phyloP scores from a whole-genome alignment of 2,797 vertebrate genomes.

The Epinephelus awoara region DNA sequence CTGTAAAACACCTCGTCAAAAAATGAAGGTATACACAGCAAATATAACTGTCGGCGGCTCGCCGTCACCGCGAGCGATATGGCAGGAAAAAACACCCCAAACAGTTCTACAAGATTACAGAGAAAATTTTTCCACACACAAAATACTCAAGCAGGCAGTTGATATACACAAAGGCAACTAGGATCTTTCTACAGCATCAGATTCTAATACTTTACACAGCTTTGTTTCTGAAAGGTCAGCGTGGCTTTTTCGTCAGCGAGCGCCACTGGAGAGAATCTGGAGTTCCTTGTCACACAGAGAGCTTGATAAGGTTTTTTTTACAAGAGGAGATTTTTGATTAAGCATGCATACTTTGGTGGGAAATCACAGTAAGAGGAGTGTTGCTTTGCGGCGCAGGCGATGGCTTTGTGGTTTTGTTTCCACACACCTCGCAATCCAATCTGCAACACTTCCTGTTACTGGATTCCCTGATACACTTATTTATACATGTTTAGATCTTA shows the following conservation, averaged over 20 bases:
- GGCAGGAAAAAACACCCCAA: constrained; percentile 97
- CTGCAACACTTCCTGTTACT: constrained; percentile 75
- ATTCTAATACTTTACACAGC: constrained; percentile 99
- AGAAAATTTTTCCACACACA: constrained; percentile 95
- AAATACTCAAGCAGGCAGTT: constrained; percentile 99
- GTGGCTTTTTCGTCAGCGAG: constrained; percentile 85
- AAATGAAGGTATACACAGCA: constrained; percentile 98
- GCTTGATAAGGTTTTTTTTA: constrained; percentile 67
- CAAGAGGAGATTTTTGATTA: constrained; percentile 64
- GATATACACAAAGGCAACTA: constrained; percentile 99
- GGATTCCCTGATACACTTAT: constrained; percentile 59
- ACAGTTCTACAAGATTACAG: constrained; percentile 98
- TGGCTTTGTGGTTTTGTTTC: constrained; percentile 76
- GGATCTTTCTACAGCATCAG: constrained; percentile 99
- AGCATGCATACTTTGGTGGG: constrained; percentile 78
- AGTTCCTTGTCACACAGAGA: constrained; percentile 88
- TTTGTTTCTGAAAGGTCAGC: constrained; percentile 92
- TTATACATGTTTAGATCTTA: constrained; percentile 30
- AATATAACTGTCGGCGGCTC: constrained; percentile 94
- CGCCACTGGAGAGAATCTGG: constrained; percentile 78
- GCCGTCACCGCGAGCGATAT: constrained; percentile 90
- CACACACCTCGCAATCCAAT: constrained; percentile 49
- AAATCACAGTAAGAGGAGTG: constrained; percentile 74
- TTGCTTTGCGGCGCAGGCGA: constrained; percentile 79
- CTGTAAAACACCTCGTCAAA: constrained; percentile 97